Evolutionary conservation across 2,797 vertebrate species (phyloP).

Genomic region (Pseudocheirus occidentalis): DNA sequence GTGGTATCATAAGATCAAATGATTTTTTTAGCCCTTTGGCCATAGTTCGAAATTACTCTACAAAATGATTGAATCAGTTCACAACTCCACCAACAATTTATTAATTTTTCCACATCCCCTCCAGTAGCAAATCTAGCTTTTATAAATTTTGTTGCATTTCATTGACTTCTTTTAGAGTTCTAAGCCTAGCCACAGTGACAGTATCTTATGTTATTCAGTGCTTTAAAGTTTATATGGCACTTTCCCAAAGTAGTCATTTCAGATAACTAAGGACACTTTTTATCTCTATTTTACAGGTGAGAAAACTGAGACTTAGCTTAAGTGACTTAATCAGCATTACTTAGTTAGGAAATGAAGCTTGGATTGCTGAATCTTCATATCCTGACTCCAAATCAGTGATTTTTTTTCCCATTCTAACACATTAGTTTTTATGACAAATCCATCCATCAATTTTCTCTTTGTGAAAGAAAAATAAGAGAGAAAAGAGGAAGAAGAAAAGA

Average conservation of each 20-base stretch:
- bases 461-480: background rate
- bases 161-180: slow-evolving; percentile 18
- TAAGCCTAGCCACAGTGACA: background rate
- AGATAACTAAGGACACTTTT: background rate
- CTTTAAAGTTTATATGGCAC: background rate
- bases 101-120: background rate
- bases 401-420: background rate
- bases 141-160: slow-evolving; percentile 46
- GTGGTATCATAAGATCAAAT: background rate
- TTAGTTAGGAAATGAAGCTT: background rate
- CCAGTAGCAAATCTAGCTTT: background rate
- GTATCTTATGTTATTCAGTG: background rate
- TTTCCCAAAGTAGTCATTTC: background rate
- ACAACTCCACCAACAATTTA: background rate
- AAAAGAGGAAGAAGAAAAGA: background rate
- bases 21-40: background rate
- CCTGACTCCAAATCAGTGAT: background rate
- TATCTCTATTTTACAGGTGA: background rate
- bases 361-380: background rate
- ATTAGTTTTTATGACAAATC: background rate
- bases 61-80: background rate
- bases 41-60: background rate
- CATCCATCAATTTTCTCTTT: background rate
- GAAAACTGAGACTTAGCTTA: background rate
- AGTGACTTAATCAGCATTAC: background rate